Conservation (phyloP, 2,113 vertebrate species). For the Jaculus jaculus region DNA sequence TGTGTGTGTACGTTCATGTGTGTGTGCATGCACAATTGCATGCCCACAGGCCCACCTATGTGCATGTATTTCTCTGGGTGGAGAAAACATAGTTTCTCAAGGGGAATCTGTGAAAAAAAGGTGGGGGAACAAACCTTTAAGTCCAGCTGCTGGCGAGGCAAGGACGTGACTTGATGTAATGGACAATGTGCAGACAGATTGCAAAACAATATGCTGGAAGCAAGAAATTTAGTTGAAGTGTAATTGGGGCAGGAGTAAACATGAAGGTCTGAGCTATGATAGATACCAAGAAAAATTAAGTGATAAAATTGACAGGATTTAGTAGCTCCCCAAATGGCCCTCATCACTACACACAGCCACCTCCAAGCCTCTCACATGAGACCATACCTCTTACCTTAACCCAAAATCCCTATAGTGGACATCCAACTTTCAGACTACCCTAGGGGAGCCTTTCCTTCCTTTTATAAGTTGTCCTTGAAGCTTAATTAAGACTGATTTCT, state of each 20-base stretch:
- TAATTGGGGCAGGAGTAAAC: neutral
- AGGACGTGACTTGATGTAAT: neutral
- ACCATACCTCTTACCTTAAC: neutral
- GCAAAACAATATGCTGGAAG: neutral
- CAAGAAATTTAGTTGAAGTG: neutral
- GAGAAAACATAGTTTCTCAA: neutral
- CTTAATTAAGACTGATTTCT: conserved; percentile 52
- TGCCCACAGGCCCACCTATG: too few species aligned
- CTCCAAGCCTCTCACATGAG: conserved; percentile 11
- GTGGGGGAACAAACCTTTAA: neutral
- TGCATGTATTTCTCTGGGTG: neutral
- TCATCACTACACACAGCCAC: neutral
- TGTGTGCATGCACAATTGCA: neutral
- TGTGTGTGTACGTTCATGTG: too few species aligned
- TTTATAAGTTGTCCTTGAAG: conserved; percentile 39
- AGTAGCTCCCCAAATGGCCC: neutral
- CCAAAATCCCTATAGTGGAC: neutral
- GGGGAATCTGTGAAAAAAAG: neutral
- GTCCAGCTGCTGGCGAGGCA: neutral
- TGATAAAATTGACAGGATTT: neutral
- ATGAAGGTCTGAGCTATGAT: neutral
- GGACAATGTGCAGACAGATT: neutral
- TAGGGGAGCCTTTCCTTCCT: neutral
- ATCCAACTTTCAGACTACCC: neutral
- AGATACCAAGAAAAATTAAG: neutral